A percentile compares a stretch with the other conserved stretches of the same genome.
phyloP scores from a whole-genome alignment of 2,888 invertebrate genomes.

The Onthophagus sagittarius region DNA sequence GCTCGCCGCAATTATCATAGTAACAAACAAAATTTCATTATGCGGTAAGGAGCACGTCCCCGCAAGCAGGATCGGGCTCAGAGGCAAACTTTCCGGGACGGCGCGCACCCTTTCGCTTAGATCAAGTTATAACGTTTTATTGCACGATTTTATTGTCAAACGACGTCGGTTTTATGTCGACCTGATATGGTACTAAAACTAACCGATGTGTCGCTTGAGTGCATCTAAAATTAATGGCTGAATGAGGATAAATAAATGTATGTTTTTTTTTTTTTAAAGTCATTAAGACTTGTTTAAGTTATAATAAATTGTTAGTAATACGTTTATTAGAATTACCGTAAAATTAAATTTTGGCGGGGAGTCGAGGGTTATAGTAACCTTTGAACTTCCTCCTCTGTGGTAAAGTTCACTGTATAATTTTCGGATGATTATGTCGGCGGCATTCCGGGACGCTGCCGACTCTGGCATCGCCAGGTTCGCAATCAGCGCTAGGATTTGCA shows the following conservation, averaged over 20 bases:
- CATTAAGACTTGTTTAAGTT: too few relatives aligned
- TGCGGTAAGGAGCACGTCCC: conserved; percentile 4
- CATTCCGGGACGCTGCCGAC: background rate
- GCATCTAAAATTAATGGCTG: background rate
- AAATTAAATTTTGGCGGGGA: background rate
- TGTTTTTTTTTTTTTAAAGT: background rate
- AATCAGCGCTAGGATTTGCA: background rate
- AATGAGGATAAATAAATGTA: background rate
- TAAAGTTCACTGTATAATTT: background rate
- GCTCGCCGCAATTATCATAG: conserved; percentile 7
- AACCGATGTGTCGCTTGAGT: background rate
- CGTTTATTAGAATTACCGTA: background rate
- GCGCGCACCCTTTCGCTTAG: background rate
- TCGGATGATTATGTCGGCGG: background rate
- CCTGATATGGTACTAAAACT: background rate
- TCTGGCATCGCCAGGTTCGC: background rate
- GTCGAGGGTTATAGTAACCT: background rate
- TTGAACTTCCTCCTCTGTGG: background rate
- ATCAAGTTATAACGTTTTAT: background rate
- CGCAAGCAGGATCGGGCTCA: background rate
- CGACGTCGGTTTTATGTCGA: background rate
- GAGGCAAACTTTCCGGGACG: background rate
- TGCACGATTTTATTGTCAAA: background rate
- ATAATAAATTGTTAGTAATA: background rate
- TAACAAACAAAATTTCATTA: conserved; percentile 11